Evolutionary conservation across 2,888 invertebrate genomes (phyloP), one percentile per base, ranked within the genome.

Genomic region (Oscheius onirici): DNA sequence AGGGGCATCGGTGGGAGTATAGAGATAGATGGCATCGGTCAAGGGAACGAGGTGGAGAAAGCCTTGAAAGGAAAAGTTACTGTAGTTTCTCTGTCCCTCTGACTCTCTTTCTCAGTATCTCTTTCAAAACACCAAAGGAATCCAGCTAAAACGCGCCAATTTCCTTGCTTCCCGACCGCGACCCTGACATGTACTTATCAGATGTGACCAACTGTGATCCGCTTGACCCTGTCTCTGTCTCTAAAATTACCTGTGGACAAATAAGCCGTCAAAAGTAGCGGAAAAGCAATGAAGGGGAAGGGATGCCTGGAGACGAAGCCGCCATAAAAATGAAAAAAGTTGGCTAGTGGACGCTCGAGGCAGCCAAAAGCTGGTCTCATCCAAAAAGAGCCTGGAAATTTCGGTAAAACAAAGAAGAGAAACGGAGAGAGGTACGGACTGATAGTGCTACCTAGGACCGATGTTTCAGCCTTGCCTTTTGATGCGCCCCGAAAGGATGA

Each of bases 1-100:
- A 0, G 81, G 82, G 2, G 84, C 83, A 72, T 82, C 81, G 1
- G 78, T 81, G 8, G 84, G 84, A 13, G 84, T 84, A 75, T 81
- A 84, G 43, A 84, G 74, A 61, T 82, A 84, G 6, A 82, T 68
- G 43, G 84, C 84, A 71, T 84, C 84, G n/a, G 78, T 74, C 13
- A 84, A 55, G 0, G 80, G 78, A 20, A 72, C 76, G 43, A 80
- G 71, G n/a, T 75, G 76, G 61, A 79, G 55, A 2, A 79, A 66
- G 13, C 79, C 76, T 73, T 54, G 44, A 73, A 28, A 8, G 5
- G 17, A 22, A 22, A 55, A 1, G n/a, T 17, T 66, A 3, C 20
- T 13, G 10, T 41, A 60, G 5, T 55, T 55, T 55, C 52, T 11
- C 52, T n/a, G n/a, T 20, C n/a, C n/a, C n/a, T n/a, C n/a, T n/a